Base-by-base conservation (phyloP, 2,888 invertebrate genomes). In the Hymenopus coronatus region DNA sequence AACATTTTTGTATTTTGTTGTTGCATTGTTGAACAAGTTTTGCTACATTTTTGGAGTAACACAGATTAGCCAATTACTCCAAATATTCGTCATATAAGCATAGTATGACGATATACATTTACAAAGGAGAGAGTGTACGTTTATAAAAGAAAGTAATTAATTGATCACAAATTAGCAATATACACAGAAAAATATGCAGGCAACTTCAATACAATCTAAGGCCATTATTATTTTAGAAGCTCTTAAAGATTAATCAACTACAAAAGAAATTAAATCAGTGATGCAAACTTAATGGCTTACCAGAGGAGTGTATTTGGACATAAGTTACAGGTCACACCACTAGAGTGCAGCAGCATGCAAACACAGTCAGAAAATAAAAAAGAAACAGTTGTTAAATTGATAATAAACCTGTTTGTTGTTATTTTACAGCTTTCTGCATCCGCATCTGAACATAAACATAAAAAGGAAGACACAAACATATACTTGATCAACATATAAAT, bases 251-350 rank as follows among this genome's bases (percentile, higher is more conserved):
- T 15, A 54, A 33, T 1, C 6, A 12, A 9, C 25, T 25, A 70
- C 20, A 25, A 70, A 20, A 70, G 4, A 33, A 40, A 70, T 20
- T 70, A 70, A 25, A 20, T 70, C 54, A 70, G 28, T 54, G 84
- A 85, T 85, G 83, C 85, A 84, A 89, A 83, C 46, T 85, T 70
- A 88, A 89, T 89, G 91, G 92, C 94, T 94, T 94, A 94, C 94
- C 94, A 94, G 93, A 93, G 94, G 93, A 91, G 94, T 94, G 93
- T 94, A 94, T 94, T 94, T 94, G 94, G 94, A 94, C 94, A 94
- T 94, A 94, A 93, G 94, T 94, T 94, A 94, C 92, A 92, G 92
- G 93, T 93, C 92, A 93, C 93, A 93, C 93, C 93, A 90, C 91
- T 91, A 91, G 91, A 89, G 91, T 91, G 91, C 93, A 93, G 93